A percentile compares a stretch with the other conserved stretches of the same genome.
Conservation (phyloP, 2,797 vertebrate species). For the Amblyraja radiata region DNA sequence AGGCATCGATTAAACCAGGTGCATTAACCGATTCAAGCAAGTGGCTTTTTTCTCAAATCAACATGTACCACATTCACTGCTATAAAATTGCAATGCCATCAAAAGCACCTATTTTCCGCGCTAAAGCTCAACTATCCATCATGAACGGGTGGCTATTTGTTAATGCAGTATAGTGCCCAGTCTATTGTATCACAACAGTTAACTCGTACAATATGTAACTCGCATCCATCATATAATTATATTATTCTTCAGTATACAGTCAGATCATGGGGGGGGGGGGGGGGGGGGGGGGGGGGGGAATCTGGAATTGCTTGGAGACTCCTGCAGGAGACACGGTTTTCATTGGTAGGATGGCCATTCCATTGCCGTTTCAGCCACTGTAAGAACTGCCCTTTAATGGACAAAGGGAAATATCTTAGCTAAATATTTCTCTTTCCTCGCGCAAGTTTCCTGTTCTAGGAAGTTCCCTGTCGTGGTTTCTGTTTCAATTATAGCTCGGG, state of each 20-base stretch:
- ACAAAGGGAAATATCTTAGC: not conserved
- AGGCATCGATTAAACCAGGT: not conserved
- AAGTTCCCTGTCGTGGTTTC: slow-evolving; percentile 29
- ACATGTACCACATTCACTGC: too few relatives aligned
- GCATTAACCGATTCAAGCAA: not conserved
- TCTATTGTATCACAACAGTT: not conserved
- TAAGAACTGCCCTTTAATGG: not conserved
- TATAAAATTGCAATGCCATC: not conserved
- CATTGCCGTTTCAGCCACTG: not conserved
- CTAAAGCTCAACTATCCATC: not conserved
- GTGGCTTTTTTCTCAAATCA: not conserved
- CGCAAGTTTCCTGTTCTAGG: slow-evolving; percentile 31
- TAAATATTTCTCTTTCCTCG: slow-evolving; percentile 25
- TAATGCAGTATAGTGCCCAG: not conserved
- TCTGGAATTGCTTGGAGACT: not conserved
- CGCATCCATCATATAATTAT: not conserved
- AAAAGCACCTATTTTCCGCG: not conserved
- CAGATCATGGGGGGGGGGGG: not conserved
- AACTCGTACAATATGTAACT: not conserved
- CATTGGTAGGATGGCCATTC: not conserved
- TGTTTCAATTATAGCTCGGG: not conserved
- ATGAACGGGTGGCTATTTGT: not conserved
- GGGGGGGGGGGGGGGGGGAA: too few relatives aligned
- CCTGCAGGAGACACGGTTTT: not conserved
- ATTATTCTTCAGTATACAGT: not conserved